Base-by-base conservation (phyloP, 1,140 invertebrate genomes). In the Chironomus striatipennis region DNA sequence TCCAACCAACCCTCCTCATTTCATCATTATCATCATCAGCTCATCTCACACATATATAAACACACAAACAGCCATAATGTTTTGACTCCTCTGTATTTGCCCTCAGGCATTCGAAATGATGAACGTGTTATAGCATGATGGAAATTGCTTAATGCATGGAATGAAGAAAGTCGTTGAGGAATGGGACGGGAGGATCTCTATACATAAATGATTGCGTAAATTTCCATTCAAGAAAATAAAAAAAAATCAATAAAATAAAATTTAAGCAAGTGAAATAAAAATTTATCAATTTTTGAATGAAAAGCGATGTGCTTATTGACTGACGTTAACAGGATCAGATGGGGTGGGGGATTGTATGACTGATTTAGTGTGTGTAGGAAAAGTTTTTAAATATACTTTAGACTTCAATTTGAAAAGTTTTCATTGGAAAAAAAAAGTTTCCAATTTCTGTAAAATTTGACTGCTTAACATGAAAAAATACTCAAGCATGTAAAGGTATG, bases 111-210 rank as follows among this genome's bases (percentile, higher is more conserved):
- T n/a, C 12, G 47, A 57, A 34, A 57, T 57, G 47, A 57, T 57
- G 47, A 57, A 57, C 47, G 47, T 57, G 47, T 57, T 57, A n/a
- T 57, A 57, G 47, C 47, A 57, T 57, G 47, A 57, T 57, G 47
- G n/a, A 57, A 57, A 57, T 34, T 57, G 47, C n/a, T 57, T 57
- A 57, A 57, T 57, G 47, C n/a, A n/a, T 57, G 47, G 47, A 57
- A 57, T 10, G 43, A 47, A 47, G 8, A 47, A 47, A 34, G 24
- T 2, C 24, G 5, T 34, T 34, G n/a, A 2, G 24, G 24, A 34
- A 34, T 34, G 24, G 5, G 24, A 47, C 43, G 43, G 15, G n/a
- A 57, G n/a, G 12, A 57, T 15, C 9, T 47, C 4, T 57, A 57
- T 57, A 57, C 12, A n/a, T 15, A 12, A 57, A 57, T 57, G 47